These are phyloP conservation scores for Nephila pilipes DNA, from an alignment of 1,140 invertebrate genomes.

Conservation along the genomic window DNA sequence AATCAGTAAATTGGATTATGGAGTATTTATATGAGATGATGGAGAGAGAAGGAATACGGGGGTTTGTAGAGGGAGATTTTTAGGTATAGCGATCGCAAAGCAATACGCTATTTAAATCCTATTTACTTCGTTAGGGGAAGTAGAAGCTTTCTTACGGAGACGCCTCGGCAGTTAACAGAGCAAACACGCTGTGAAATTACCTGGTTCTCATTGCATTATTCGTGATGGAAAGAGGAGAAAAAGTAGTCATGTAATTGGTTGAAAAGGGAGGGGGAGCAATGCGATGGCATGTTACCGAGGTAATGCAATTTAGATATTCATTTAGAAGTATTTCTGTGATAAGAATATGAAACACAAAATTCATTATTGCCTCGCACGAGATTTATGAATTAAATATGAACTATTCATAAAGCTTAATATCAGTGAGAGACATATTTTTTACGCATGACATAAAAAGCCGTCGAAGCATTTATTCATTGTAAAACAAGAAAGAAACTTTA, in stretches of 20 bases:
- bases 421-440: too few relatives aligned
- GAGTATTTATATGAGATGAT: constrained; percentile 5
- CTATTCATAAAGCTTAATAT: background rate
- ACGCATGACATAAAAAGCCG: too few relatives aligned
- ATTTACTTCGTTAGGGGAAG: constrained; percentile 8
- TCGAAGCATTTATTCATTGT: too few relatives aligned
- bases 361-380: background rate
- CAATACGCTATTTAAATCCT: constrained; percentile 34
- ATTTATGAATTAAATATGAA: background rate
- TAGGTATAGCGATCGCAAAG: background rate
- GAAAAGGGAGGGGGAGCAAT: background rate
- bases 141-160: constrained; percentile 1
- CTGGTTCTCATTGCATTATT: background rate
- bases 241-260: background rate
- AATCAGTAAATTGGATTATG: constrained; percentile 42
- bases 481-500: too few relatives aligned
- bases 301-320: background rate
- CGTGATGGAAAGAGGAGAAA: background rate
- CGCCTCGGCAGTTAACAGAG: background rate
- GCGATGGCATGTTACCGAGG: background rate
- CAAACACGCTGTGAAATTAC: constrained; percentile 14
- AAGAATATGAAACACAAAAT: constrained; percentile 1
- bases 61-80: background rate
- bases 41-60: background rate
- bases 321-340: background rate